Base-by-base conservation (phyloP, 2,797 vertebrate species). In the Liparis tanakae region DNA sequence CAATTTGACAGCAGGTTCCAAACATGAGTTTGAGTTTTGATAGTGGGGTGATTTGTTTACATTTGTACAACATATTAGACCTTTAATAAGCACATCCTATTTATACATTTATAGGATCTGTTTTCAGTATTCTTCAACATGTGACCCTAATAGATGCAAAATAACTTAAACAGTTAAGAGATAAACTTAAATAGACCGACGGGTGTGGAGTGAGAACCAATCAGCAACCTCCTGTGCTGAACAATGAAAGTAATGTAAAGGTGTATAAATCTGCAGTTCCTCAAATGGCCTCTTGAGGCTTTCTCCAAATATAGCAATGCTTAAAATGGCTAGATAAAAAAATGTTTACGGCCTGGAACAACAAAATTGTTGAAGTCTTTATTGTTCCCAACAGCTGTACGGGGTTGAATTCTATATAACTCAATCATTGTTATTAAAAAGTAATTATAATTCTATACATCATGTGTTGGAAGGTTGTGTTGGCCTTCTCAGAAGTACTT, bases 1-100 rank as follows among this genome's bases (percentile, higher is more conserved):
- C 56, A 54, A 43, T 48, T 37, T 68, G 12, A 57, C 50, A 30
- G 39, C 43, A 62, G 36, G 51, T 77, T 67, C 8, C 33, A 63
- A 15, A 63, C 54, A 22, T 51, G 50, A 20, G 30, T 48, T 41
- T 55, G 22, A 22, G 22, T 37, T 70, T 36, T 50, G 8, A 0
- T 7, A 8, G 37, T 39, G 13, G 9, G 5, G 12, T 30, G 39
- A 61, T 44, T 53, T 54, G 2, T 51, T 51, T 30, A 30, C 5
- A 44, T 43, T 34, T 43, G 2, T 7, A 61, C 58, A 15, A 7
- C 10, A 44, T 14, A 33, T 44, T 37, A 30, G 2, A 48, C 9
- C 15, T 51, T 51, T 10, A 51, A 51, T 20, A 20, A 50, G n/a
- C 18, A 48, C 46, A 22, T 10, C n/a, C 48, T 51, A 51, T 51